Evolutionary conservation across 2,888 invertebrate genomes (phyloP), one percentile per base, ranked within the genome.

Genomic region (Cheilosia impressa): DNA sequence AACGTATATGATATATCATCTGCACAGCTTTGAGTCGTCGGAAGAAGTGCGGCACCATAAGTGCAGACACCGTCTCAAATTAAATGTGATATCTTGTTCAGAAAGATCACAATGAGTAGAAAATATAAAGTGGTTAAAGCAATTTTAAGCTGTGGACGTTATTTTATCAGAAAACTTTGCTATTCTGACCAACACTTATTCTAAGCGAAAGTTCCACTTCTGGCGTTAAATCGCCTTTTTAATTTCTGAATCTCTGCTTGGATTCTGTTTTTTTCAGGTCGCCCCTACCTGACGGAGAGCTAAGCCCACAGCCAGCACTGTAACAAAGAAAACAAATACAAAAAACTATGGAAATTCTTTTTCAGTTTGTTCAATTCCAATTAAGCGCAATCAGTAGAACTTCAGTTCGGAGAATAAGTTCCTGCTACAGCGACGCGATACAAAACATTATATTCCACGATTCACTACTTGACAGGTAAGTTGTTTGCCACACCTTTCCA

Each of bases 271-370:
- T 17, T 60, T 63, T 0, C 24, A 73, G 73, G 55, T 45, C 24
- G 10, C 5, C 22, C 22, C 55, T 45, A 55, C 15, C 53, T 55
- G 43, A 63, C 31, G 43, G 38, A 50, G 41, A 50, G 38, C 34
- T 63, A 45, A 45, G 10, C 24, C 9, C 13, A 31, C 10, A 75
- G 52, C n/a, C 45, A 27, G 15, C 19, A 34, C 22, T 4, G 15
- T 9, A 50, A 60, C 31, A 22, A 47, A 50, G n/a, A 19, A 41
- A 10, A 68, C 15, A 41, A 47, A 57, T 10, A 13, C 53, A 72
- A 55, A 72, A 72, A 79, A 75, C 53, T 75, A 84, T 84, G 84
- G 84, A 76, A 69, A 76, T 55, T 53, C n/a, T 38, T 76, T 58
- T 47, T 65, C 79, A 58, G 27, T 53, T 63, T 24, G 22, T 50